These are phyloP conservation scores for Diorhabda carinulata DNA, from an alignment of 1,140 invertebrate genomes.

Conservation along the genomic window DNA sequence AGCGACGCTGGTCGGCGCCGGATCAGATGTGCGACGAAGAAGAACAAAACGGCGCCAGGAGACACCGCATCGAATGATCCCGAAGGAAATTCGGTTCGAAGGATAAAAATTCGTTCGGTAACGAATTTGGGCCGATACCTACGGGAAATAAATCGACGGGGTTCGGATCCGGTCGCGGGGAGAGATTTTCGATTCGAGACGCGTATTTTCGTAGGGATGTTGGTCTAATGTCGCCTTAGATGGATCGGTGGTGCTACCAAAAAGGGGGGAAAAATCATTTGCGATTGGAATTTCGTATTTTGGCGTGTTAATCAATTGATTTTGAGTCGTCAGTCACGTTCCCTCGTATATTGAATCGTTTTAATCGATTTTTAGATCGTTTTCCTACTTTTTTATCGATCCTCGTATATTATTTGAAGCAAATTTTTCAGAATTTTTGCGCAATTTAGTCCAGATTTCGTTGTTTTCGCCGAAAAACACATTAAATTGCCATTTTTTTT, in stretches of 20 bases:
- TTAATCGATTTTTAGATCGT: no score
- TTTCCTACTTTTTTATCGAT: no score
- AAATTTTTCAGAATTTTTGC: no score
- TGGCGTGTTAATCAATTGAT: background rate
- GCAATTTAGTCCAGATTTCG: no score
- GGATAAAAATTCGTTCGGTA: conserved; percentile 19
- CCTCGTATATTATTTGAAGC: no score
- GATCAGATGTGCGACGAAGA: conserved; percentile 57
- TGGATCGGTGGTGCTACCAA: background rate
- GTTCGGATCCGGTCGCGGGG: no score
- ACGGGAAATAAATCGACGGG: no score
- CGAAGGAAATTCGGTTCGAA: conserved; percentile 6
- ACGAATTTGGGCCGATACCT: background rate
- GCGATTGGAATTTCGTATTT: background rate
- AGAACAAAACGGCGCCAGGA: conserved; percentile 31
- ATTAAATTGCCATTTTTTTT: no score
- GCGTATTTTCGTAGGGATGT: conserved; percentile 15
- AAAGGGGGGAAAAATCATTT: background rate
- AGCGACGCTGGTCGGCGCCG: conserved; percentile 62
- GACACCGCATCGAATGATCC: conserved; percentile 30
- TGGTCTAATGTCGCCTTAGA: conserved; percentile 16
- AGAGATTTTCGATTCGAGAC: no score
- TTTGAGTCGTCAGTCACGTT: background rate
- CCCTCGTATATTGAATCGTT: no score
- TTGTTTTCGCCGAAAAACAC: no score